Evolutionary conservation across 2,888 invertebrate genomes (phyloP).

Genomic region (Bhutanitis thaidina): DNA sequence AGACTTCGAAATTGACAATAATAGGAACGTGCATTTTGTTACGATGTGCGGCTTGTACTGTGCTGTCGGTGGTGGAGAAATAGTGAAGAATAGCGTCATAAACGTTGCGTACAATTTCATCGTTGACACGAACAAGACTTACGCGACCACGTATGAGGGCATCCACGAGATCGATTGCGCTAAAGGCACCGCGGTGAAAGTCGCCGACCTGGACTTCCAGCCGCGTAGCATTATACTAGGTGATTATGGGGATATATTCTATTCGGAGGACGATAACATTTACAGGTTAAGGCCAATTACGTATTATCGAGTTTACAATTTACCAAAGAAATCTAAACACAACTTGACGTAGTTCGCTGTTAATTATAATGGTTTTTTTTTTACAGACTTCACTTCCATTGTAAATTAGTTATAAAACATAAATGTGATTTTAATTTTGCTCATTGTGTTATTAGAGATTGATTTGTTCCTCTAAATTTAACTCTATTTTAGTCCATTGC

Average conservation of each 20-base stretch:
- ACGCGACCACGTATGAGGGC: conserved; percentile 49
- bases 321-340: conserved; percentile 36
- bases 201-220: conserved; percentile 47
- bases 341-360: conserved; percentile 7
- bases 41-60: conserved; percentile 66
- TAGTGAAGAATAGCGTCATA: conserved; percentile 56
- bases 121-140: conserved; percentile 47
- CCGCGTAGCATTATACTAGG: conserved; percentile 60
- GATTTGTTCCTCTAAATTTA: no score
- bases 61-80: conserved; percentile 41
- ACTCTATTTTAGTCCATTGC: no score
- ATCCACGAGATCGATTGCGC: conserved; percentile 55
- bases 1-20: conserved; percentile 59
- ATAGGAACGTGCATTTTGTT: conserved; percentile 56
- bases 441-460: no score
- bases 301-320: conserved; percentile 57
- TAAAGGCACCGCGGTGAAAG: conserved; percentile 56
- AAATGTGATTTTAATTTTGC: no score
- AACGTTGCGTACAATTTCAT: conserved; percentile 51
- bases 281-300: conserved; percentile 57
- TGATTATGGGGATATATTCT: conserved; percentile 67
- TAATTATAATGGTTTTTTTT: not conserved
- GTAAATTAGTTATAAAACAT: no score
- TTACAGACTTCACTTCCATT: no score
- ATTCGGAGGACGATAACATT: conserved; percentile 49